Base-by-base conservation (phyloP, 2,113 vertebrate species). In the Nesogale talazaci region DNA sequence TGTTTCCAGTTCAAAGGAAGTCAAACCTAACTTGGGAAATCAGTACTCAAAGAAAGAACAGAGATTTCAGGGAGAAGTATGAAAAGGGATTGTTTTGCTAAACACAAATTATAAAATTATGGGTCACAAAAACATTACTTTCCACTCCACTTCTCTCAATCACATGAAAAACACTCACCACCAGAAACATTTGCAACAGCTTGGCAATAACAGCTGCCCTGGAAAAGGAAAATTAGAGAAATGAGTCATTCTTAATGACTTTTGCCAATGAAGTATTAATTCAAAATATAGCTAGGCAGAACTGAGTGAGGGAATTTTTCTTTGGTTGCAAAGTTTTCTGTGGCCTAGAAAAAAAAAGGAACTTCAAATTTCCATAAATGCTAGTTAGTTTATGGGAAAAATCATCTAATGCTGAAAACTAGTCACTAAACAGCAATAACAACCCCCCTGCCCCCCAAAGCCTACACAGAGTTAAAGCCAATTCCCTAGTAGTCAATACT, bases 231-330 rank as follows among this genome's bases (percentile, higher is more conserved):
- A 97, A 95, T 91, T 96, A 95, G 86, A 96, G 67, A 88, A 96
- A 95, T 96, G 92, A 95, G 90, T 96, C 85, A 94, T 96, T 96
- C 94, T 91, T 94, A 96, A 97, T 97, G 80, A 96, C 91, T 96
- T 97, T 92, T 97, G 91, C 0, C 92, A 97, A 95, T 79, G 29
- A 96, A 92, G 36, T 94, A 94, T 92, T 93, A 96, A 96, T 92
- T 89, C 79, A 96, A 96, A 97, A 94, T 94, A 96, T 72, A 96
- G 92, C 67, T 94, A 86, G 38, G 36, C 10, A 86, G 17, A 56
- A 31, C 46, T 65, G 6, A 22, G 31, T 17, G 2, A 90, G 38
- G 52, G 77, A 52, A 40, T 74, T 42, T 72, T 84, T 80, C 34
- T 29, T 74, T 80, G 29, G n/a, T 74, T 89, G n/a, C 57, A 83